A percentile compares a stretch with the other conserved stretches of the same genome.
phyloP scores from a whole-genome alignment of 2,113 vertebrate genomes.

The Craseonycteris thonglongyai region DNA sequence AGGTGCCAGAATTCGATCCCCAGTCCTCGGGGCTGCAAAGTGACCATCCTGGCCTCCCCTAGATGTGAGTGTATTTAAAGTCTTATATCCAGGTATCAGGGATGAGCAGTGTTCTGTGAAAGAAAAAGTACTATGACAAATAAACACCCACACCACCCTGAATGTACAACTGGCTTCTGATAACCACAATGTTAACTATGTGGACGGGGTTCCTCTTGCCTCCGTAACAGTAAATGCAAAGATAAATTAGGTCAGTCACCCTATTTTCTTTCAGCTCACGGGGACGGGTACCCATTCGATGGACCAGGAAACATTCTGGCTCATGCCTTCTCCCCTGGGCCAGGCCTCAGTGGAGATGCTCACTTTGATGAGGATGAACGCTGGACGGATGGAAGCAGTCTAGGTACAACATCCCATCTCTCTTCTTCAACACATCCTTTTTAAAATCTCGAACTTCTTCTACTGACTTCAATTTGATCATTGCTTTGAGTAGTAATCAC shows the following conservation, averaged over 20 bases:
- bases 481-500: neutral
- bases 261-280: constrained; percentile 53
- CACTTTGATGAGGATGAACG: constrained; percentile 61
- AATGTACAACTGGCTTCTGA: too few relatives aligned
- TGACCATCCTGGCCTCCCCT: too few relatives aligned
- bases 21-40: too few relatives aligned
- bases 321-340: constrained; percentile 54
- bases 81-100: too few relatives aligned
- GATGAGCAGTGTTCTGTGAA: neutral
- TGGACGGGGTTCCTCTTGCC: neutral
- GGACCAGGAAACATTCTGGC: constrained; percentile 49
- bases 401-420: neutral
- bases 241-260: neutral
- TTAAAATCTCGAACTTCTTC: neutral
- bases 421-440: neutral
- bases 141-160: neutral
- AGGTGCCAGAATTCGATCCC: too few relatives aligned
- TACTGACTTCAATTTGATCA: neutral
- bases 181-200: rapidly evolving
- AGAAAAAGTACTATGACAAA: neutral
- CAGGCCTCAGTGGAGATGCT: constrained; percentile 56
- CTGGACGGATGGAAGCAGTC: neutral
- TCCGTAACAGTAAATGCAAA: neutral
- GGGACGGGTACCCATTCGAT: constrained; percentile 57
- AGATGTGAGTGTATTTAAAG: neutral